These are phyloP conservation scores for Mythimna loreyi DNA, from an alignment of 2,888 invertebrate species.

Conservation along the genomic window DNA sequence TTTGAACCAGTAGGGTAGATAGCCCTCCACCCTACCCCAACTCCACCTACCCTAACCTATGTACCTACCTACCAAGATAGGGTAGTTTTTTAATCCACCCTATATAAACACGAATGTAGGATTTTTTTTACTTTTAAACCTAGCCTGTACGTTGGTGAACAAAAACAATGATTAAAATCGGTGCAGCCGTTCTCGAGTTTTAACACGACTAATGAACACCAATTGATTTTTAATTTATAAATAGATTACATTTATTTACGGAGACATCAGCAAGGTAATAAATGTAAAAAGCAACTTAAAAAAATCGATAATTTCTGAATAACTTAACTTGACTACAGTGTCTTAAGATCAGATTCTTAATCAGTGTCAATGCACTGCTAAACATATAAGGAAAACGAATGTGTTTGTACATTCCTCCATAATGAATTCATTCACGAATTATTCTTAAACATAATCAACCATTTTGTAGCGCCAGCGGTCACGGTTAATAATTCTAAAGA, in stretches of 20 bases:
- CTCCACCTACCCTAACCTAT: too few relatives aligned
- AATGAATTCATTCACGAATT: slow-evolving; percentile 22
- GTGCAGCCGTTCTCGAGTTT: too few relatives aligned
- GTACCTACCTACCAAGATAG: too few relatives aligned
- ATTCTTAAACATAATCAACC: slow-evolving; percentile 17
- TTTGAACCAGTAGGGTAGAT: too few relatives aligned
- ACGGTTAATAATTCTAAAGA: slow-evolving; percentile 6
- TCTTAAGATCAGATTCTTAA: slow-evolving; percentile 10
- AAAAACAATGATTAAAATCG: too few relatives aligned
- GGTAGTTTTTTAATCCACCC: too few relatives aligned
- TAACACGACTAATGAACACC: too few relatives aligned
- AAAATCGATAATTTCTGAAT: slow-evolving; percentile 1
- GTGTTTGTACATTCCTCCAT: slow-evolving; percentile 23
- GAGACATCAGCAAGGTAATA: slow-evolving; percentile 4
- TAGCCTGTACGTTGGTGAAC: too few relatives aligned
- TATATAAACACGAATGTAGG: too few relatives aligned
- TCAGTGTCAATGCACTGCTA: slow-evolving; percentile 47
- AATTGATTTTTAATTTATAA: too few relatives aligned
- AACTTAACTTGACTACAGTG: slow-evolving; percentile 7
- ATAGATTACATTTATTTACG: slow-evolving; percentile 1
- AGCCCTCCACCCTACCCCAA: too few relatives aligned
- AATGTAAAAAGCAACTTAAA: background rate
- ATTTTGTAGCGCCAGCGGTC: slow-evolving; percentile 6
- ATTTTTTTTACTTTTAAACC: too few relatives aligned
- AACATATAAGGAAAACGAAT: slow-evolving; percentile 39